Base-by-base conservation (phyloP, 2,113 vertebrate species). In the Nyctibius bracteatus region DNA sequence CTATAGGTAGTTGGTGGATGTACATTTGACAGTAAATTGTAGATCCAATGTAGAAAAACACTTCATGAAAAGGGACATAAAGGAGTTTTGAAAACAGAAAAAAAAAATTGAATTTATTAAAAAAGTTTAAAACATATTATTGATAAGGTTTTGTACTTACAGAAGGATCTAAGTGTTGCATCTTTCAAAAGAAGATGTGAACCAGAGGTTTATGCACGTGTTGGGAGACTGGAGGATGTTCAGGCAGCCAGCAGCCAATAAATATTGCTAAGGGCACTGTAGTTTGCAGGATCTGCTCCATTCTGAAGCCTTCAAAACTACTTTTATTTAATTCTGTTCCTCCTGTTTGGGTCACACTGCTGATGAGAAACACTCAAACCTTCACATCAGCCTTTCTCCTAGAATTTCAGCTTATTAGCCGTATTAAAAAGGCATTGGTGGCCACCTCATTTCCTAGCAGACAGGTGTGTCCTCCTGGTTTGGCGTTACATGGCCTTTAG, bases 401-500 rank as follows among this genome's bases (percentile, higher is more conserved):
- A 52, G 22, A 85, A 63, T 27, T 35, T 39, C 57, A 80, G 20
- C 25, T 70, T 28, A n/a, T 47, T 39, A 80, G 44, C 9, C 10
- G 13, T 21, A 47, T 18, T 27, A 21, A 46, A 52, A 88, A 91
- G 61, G 15, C 72, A 57, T 4, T 57, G 28, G 30, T 49, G 31
- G 16, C 10, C n/a, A 77, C 6, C 1, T 11, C 35, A 25, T 39
- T 84, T 84, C 31, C 62, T 23, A 77, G 35, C 28, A 86, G 22
- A 31, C 21, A 65, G 23, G 20, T 3, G 0, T 90, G 47, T 61
- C 25, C 27, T 61, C 25, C 16, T 52, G 52, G 8, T 33, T 77
- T 74, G 33, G 28, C 0, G 0, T 14, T 46, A 35, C 2, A 8
- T 3, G 21, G 66, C 18, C 31, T 72, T 74, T 25, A 66, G 35